Percentiles rank a stretch among this genome's conserved stretches.
Conservation (phyloP, 2,888 invertebrate species). For the Mantis religiosa region DNA sequence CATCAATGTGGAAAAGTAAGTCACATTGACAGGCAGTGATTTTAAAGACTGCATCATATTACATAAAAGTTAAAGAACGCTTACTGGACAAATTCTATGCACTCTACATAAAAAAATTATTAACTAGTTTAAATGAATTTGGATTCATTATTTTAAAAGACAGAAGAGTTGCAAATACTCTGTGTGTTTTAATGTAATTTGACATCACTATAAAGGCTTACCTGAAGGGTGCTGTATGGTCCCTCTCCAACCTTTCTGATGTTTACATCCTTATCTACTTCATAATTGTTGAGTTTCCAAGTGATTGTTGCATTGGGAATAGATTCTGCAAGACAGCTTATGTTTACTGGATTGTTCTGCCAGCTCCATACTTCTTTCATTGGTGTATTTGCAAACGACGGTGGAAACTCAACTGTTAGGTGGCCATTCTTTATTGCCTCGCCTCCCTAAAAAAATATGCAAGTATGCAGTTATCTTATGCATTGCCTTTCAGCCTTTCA, state of each 20-base stretch:
- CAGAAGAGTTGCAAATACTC: no score
- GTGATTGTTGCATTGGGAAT: constrained; percentile 89
- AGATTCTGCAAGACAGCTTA: constrained; percentile 80
- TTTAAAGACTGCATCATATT: no score
- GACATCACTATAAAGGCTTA: constrained; percentile 21
- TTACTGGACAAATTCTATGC: no score
- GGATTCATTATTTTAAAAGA: no score
- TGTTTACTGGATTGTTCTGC: constrained; percentile 74
- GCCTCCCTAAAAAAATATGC: constrained; percentile 51
- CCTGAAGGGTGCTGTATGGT: constrained; percentile 62
- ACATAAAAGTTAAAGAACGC: no score
- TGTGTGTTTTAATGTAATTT: no score
- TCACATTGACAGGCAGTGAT: no score
- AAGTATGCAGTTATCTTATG: not conserved
- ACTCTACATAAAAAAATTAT: no score
- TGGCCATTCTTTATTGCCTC: constrained; percentile 74
- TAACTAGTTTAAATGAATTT: no score
- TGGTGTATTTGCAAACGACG: constrained; percentile 69
- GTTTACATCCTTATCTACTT: constrained; percentile 47
- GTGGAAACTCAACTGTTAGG: constrained; percentile 75
- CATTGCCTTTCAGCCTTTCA: no score
- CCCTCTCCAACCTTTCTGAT: constrained; percentile 62
- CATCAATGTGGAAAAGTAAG: no score
- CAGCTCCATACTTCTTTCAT: constrained; percentile 72
- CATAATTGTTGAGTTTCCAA: constrained; percentile 60